Evolutionary conservation across 2,113 vertebrate genomes (phyloP), one percentile per base, ranked within the genome.

Genomic region (Etheostoma cragini): DNA sequence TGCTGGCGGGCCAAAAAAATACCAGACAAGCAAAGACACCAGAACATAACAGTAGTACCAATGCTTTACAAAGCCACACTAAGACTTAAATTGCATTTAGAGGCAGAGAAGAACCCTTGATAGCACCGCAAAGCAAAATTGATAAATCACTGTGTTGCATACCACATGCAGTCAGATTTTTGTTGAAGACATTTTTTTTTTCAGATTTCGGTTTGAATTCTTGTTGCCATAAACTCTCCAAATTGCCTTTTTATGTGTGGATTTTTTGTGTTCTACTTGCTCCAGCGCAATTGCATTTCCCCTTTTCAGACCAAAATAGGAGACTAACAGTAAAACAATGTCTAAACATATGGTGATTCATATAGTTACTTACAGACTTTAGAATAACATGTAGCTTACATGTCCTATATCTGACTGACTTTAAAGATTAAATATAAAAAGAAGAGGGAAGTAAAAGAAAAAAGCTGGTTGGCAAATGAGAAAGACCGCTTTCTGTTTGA

Each of bases 21-120:
- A 50, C 35, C 60, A 76, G 84, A 74, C 64, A 81, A 91, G 75
- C 70, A 73, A 33, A 79, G 53, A 87, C 72, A 68, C 81, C 61
- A 60, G 47, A 64, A 50, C 46, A 72, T 24, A 78, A 77, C 64
- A 26, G 58, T 66, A 46, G 26, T 30, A 83, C 88, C 77, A 77
- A 57, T 66, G 76, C 10, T 80, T 82, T 74, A 60, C 65, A 76
- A 82, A 86, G 67, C 63, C 33, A 42, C 1, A 7, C 38, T 65
- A 57, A 79, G 53, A 35, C 63, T 58, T 45, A 35, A 74, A 83
- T 71, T 76, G 42, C 47, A 61, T 76, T 76, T 77, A 50, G 24
- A 78, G 57, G 69, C 13, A 0, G 46, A 50, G 47, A 50, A 53
- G 2, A 79, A 79, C 76, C 66, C 42, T 73, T 46, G 49, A 70